Evolutionary conservation across 2,888 invertebrate species (phyloP).

Genomic region (Horisme vitalbata): DNA sequence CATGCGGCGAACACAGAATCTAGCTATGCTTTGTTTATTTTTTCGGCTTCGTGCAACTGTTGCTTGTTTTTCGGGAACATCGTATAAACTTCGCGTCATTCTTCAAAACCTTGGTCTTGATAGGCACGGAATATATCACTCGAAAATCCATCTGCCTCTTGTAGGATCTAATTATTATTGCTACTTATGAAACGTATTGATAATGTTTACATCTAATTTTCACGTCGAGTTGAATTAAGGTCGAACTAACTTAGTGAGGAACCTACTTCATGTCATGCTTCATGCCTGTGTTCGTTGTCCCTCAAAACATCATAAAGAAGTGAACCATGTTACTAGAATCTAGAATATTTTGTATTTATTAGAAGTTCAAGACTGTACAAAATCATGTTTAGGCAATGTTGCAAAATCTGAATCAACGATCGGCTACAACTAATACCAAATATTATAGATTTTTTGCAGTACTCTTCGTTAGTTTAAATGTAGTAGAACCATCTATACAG

Average conservation of each 20-base stretch:
- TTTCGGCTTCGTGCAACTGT: constrained; percentile 50
- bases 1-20: constrained; percentile 35
- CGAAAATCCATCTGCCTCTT: constrained; percentile 4
- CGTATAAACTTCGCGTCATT: constrained; percentile 59
- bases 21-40: constrained; percentile 60
- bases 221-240: constrained; percentile 30
- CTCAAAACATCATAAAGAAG: constrained; percentile 34
- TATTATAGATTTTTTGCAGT: too few relatives aligned
- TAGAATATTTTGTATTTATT: constrained; percentile 1
- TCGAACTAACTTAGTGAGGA: constrained; percentile 14
- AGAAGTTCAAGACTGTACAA: too few relatives aligned
- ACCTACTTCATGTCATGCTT: too few relatives aligned
- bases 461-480: too few relatives aligned
- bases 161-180: neutral
- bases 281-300: constrained; percentile 29
- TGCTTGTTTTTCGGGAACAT: constrained; percentile 54
- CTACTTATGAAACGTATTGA: neutral
- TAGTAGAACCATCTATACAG: too few relatives aligned
- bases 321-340: constrained; percentile 5
- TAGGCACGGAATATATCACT: constrained; percentile 56
- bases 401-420: too few relatives aligned
- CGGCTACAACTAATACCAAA: too few relatives aligned
- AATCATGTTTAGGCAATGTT: too few relatives aligned
- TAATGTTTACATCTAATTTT: constrained; percentile 19
- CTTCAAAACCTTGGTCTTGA: constrained; percentile 55